Evolutionary conservation across 2,797 vertebrate genomes (phyloP).

Genomic region (Trachops cirrhosus): DNA sequence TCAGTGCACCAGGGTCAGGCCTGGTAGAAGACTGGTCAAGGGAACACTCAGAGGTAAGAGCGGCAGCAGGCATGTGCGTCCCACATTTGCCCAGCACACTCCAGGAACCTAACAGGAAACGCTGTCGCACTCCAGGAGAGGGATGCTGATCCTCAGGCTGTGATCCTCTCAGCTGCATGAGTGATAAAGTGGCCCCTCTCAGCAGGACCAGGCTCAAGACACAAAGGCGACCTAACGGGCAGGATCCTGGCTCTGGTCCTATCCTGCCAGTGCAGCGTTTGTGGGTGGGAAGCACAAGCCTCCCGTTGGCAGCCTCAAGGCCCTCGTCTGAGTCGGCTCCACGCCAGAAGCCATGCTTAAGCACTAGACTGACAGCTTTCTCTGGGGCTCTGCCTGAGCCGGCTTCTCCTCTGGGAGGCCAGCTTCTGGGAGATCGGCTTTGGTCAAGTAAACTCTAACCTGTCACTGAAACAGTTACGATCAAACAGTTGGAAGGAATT

Average conservation of each 20-base stretch:
- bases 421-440: neutral
- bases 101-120: neutral
- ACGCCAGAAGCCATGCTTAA: neutral
- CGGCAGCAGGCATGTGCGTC: accelerated
- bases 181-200: neutral
- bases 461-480: neutral
- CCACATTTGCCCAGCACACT: accelerated
- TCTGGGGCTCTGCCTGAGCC: neutral
- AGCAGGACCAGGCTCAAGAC: neutral
- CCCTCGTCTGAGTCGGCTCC: neutral
- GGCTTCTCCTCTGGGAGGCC: neutral
- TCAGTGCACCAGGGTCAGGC: too few relatives aligned
- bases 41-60: neutral
- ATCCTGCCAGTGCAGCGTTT: neutral
- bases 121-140: accelerated
- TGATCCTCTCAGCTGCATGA: neutral
- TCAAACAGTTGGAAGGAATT: neutral
- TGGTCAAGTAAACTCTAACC: neutral
- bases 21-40: neutral
- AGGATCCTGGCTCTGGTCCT: neutral
- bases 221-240: too few relatives aligned
- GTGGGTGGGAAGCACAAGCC: neutral
- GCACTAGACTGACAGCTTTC: neutral
- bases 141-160: accelerated
- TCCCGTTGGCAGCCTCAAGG: neutral